A percentile compares a stretch with the other conserved stretches of the same genome.
Conservation (phyloP, 2,888 invertebrate species). For the Netelia fuscicornis region DNA sequence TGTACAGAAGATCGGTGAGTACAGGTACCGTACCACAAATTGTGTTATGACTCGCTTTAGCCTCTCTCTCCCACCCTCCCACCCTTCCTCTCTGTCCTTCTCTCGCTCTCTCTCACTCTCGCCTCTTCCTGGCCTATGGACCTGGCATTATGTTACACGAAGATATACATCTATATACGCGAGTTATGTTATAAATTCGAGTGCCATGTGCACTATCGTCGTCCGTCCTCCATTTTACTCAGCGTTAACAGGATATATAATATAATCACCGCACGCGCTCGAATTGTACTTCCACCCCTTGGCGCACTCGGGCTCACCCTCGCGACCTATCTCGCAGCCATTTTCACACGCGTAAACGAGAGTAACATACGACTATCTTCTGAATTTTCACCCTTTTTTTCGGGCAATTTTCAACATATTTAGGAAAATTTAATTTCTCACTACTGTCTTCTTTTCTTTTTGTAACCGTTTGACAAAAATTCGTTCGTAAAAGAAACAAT, state of each 20-base stretch:
- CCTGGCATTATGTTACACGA: neutral
- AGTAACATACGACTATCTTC: neutral
- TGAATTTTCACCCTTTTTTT: neutral
- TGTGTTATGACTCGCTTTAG: constrained; percentile 63
- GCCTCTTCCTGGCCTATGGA: neutral
- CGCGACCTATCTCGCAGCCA: neutral
- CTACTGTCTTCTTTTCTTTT: neutral
- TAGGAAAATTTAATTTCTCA: neutral
- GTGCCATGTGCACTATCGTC: constrained; percentile 43
- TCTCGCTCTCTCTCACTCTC: neutral
- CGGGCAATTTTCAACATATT: neutral
- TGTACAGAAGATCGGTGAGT: constrained; percentile 87
- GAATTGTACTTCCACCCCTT: constrained; percentile 55
- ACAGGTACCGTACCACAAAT: constrained; percentile 74
- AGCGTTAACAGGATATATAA: constrained; percentile 19
- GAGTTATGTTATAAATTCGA: constrained; percentile 25
- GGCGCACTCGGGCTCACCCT: constrained; percentile 6
- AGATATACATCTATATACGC: neutral
- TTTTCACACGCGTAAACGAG: neutral
- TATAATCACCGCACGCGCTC: constrained; percentile 26
- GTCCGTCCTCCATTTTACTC: constrained; percentile 50
- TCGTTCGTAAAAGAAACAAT: too few relatives aligned
- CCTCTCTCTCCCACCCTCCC: constrained; percentile 34
- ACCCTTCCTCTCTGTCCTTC: neutral
- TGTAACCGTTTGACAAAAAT: too few relatives aligned